These are phyloP conservation scores for Scotopteryx bipunctaria DNA, from an alignment of 2,888 invertebrate species.

Conservation along the genomic window DNA sequence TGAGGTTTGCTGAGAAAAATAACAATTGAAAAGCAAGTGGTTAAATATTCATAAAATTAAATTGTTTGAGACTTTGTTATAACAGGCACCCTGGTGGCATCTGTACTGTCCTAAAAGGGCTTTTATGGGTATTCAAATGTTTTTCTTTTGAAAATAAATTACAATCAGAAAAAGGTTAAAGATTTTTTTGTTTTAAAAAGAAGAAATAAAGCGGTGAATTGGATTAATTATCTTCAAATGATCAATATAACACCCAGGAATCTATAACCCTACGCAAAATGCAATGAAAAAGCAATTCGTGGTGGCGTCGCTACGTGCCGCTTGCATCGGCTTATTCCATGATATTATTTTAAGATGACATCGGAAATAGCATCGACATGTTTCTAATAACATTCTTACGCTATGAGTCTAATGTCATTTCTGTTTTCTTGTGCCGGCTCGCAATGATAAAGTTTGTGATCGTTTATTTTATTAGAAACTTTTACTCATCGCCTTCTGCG, in stretches of 20 bases:
- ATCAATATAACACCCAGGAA: neutral
- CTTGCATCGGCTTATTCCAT: constrained; percentile 26
- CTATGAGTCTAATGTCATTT: constrained; percentile 36
- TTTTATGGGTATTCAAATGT: too few species aligned
- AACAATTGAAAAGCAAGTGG: constrained; percentile 4
- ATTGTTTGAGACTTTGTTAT: neutral
- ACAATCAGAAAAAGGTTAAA: neutral
- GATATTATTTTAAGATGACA: constrained; percentile 37
- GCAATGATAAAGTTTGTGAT: constrained; percentile 32
- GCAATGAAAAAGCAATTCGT: constrained; percentile 20
- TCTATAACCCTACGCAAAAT: constrained; percentile 5
- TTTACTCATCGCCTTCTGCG: constrained; percentile 31
- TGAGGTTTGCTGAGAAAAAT: constrained; percentile 17
- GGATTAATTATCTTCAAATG: neutral
- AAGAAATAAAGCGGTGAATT: too few species aligned
- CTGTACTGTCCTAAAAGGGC: neutral
- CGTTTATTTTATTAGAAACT: constrained; percentile 35
- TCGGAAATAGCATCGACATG: constrained; percentile 38
- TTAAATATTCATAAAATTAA: constrained; percentile 4
- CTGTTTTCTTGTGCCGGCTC: constrained; percentile 33
- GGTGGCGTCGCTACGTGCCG: constrained; percentile 10
- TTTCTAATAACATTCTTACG: constrained; percentile 39
- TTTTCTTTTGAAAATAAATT: too few species aligned
- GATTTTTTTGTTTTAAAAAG: neutral
- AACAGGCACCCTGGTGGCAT: neutral